Conservation (phyloP, 2,113 vertebrate genomes). For the Propithecus coquereli region DNA sequence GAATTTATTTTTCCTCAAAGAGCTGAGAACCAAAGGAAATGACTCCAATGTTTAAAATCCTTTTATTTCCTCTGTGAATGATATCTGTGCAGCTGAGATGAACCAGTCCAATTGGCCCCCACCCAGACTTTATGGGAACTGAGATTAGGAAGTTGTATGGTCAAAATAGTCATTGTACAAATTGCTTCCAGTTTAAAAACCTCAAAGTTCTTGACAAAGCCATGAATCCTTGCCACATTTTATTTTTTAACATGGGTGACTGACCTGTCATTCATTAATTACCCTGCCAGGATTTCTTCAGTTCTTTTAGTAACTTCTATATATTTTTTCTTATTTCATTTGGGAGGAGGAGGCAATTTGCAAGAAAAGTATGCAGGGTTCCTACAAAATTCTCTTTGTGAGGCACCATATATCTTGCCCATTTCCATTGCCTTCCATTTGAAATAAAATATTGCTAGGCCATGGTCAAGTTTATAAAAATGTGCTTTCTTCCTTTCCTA, state of each 20-base stretch:
- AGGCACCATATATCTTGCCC: background rate
- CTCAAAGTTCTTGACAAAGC: slow-evolving; percentile 78
- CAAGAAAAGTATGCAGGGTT: background rate
- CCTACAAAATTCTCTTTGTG: background rate
- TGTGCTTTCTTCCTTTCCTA: background rate
- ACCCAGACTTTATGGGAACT: slow-evolving; percentile 86
- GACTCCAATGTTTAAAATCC: slow-evolving; percentile 89
- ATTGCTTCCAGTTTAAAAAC: slow-evolving; percentile 82
- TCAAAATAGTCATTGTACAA: slow-evolving; percentile 86
- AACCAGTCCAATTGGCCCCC: slow-evolving; percentile 80
- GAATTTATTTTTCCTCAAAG: slow-evolving; percentile 84
- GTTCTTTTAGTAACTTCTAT: slow-evolving; percentile 32
- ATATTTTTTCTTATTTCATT: slow-evolving; percentile 21
- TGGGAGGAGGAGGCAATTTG: background rate
- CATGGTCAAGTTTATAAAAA: background rate
- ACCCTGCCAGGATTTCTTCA: slow-evolving; percentile 35
- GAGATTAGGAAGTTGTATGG: slow-evolving; percentile 85
- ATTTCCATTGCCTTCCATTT: background rate
- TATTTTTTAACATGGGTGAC: slow-evolving; percentile 42
- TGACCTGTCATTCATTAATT: slow-evolving; percentile 49
- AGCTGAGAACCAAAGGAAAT: slow-evolving; percentile 90
- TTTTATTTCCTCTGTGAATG: slow-evolving; percentile 88
- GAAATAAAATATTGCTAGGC: slow-evolving; percentile 36
- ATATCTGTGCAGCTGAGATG: slow-evolving; percentile 85
- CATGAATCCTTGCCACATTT: slow-evolving; percentile 60